A percentile compares a stretch with the other conserved stretches of the same genome.
Conservation (phyloP, 2,113 vertebrate species). For the Kryptolebias marmoratus region DNA sequence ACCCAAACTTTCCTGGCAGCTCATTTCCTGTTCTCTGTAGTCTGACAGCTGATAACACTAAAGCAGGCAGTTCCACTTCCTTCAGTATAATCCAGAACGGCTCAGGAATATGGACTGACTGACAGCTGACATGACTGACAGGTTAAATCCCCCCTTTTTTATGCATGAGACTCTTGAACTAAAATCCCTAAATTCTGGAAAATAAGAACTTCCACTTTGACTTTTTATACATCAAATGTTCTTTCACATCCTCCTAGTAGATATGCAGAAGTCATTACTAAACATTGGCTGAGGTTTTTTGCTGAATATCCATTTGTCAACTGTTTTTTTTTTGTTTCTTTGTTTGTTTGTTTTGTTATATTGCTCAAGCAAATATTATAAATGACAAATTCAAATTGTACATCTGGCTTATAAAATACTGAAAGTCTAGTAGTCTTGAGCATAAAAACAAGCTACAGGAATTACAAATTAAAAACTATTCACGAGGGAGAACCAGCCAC, state of each 20-base stretch:
- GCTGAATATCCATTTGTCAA: too few species aligned
- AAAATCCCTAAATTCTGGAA: neutral
- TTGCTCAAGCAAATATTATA: too few species aligned
- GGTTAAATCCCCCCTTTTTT: neutral
- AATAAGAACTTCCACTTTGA: neutral
- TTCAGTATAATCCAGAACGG: neutral
- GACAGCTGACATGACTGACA: neutral
- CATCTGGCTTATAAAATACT: too few species aligned
- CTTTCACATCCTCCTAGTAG: slow-evolving; percentile 4
- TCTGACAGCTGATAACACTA: neutral
- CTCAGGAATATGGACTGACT: neutral
- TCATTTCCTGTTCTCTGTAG: neutral
- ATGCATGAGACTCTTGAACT: neutral
- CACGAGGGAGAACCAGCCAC: too few species aligned
- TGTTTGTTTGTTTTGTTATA: too few species aligned
- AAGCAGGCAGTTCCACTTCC: neutral
- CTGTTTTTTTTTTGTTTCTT: too few species aligned
- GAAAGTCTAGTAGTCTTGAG: too few species aligned
- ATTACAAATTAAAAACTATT: too few species aligned
- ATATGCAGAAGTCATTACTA: too few species aligned
- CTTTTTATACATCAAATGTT: neutral
- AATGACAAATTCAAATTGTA: too few species aligned
- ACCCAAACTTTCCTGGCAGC: neutral
- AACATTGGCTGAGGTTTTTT: too few species aligned
- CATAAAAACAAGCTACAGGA: too few species aligned